Conservation (phyloP, 2,888 invertebrate genomes). For the Unio pictorum region DNA sequence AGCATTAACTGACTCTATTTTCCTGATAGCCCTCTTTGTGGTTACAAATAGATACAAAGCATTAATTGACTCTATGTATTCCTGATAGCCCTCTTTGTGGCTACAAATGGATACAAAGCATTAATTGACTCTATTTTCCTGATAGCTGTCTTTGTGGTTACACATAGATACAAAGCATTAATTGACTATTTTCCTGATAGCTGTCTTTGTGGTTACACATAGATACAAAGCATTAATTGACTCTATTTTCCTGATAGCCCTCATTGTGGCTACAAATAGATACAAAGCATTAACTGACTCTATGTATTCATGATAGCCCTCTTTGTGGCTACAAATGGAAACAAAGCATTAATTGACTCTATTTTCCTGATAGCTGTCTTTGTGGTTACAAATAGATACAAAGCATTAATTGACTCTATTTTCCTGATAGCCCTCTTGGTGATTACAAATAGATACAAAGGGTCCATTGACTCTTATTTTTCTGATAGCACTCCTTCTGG, state of each 20-base stretch:
- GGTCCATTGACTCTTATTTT: not conserved
- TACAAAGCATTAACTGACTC: constrained; percentile 24
- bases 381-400: constrained; percentile 51
- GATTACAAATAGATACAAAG: constrained; percentile 30
- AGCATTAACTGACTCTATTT: constrained; percentile 59
- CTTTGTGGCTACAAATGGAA: constrained; percentile 44
- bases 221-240: too few species aligned
- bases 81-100: too few species aligned
- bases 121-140: constrained; percentile 60
- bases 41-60: constrained; percentile 26
- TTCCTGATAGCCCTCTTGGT: constrained; percentile 55
- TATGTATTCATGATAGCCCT: constrained; percentile 54
- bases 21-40: constrained; percentile 57
- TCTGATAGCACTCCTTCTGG: too few species aligned
- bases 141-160: constrained; percentile 60
- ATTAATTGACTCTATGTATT: constrained; percentile 19
- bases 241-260: constrained; percentile 38
- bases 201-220: too few species aligned
- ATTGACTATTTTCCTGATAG: not conserved
- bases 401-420: constrained; percentile 63
- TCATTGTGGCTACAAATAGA: constrained; percentile 46
- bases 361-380: too few species aligned
- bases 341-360: not conserved
- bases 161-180: not conserved
- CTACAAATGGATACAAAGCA: constrained; percentile 59